Base-by-base conservation (phyloP, 1,140 invertebrate genomes). In the Zelostemma sp. region DNA sequence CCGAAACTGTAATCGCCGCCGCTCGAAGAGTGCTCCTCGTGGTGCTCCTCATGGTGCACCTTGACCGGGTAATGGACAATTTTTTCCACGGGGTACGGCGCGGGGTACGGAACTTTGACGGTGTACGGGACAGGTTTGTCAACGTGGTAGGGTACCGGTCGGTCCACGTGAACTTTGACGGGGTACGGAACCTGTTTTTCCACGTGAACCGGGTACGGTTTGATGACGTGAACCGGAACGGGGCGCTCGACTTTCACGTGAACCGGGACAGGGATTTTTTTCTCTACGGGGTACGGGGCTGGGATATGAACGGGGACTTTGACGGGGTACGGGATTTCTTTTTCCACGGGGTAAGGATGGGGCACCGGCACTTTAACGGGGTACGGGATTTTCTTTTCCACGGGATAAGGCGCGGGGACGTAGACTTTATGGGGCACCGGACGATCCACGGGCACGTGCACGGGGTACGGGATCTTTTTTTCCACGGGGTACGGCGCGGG, bases 321-420 rank as follows among this genome's bases (percentile, higher is more conserved):
- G 0, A 86, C 85, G n/a, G 84, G 82, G 6, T 9, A 70, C 72
- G 0, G 79, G 81, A 0, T 55, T 1, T 78, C 73, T 5, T 81
- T 81, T 8, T 74, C 72, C 0, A 83, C 79, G 0, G 80, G 79
- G 66, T 73, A 80, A 6, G 79, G 79, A 6, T 70, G 66, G 0
- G 87, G 85, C 3, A 85, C 64, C 31, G 81, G 70, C 57, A 85
- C 85, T 33, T 81, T 78, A 0, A 86, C 85, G n/a, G 84, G 82
- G 6, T 81, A 70, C 72, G 0, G 79, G 81, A 0, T 55, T 1
- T 78, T 74, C 5, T 81, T 81, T 8, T 74, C 72, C 0, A 83
- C 79, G 0, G 80, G 79, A 64, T 73, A 80, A 6, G 79, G 79
- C 6, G 70, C 66, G 0, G 87, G 85, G 5, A 87, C 81, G 35